These are phyloP conservation scores for Neodiprion fabricii DNA, from an alignment of 1,140 invertebrate species.

Conservation along the genomic window DNA sequence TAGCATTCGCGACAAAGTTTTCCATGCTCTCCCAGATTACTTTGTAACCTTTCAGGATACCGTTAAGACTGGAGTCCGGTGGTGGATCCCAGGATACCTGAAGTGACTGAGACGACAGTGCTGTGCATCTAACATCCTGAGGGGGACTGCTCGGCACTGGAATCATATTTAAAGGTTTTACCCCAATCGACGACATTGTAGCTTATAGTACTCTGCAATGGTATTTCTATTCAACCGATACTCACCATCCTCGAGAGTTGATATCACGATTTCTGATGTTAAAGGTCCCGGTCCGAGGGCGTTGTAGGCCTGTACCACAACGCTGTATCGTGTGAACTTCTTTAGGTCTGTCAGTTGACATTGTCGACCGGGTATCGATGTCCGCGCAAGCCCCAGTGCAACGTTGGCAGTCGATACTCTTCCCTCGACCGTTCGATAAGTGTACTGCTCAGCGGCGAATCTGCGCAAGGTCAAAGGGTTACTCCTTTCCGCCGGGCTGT, in stretches of 20 bases:
- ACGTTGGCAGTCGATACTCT: slow-evolving; percentile 56
- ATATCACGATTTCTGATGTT: slow-evolving; percentile 80
- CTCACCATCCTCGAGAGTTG: slow-evolving; percentile 89
- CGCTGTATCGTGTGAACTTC: slow-evolving; percentile 87
- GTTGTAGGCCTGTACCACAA: slow-evolving; percentile 93
- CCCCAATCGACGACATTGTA: slow-evolving; percentile 3
- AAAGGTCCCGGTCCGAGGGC: slow-evolving; percentile 87
- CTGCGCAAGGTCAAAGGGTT: slow-evolving; percentile 22
- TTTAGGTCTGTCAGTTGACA: slow-evolving; percentile 65
- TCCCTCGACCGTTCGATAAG: slow-evolving; percentile 56
- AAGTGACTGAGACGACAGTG: slow-evolving; percentile 81
- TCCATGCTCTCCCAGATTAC: slow-evolving; percentile 72
- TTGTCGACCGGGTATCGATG: slow-evolving; percentile 55
- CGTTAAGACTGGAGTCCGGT: slow-evolving; percentile 80
- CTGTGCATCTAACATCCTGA: slow-evolving; percentile 78
- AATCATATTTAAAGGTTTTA: slow-evolving; percentile 34
- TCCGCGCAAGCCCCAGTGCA: slow-evolving; percentile 54
- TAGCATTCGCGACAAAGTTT: slow-evolving; percentile 46
- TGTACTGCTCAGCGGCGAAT: slow-evolving; percentile 54
- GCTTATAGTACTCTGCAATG: not conserved
- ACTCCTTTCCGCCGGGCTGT: not conserved
- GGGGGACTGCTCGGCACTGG: slow-evolving; percentile 81
- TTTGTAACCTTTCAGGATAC: slow-evolving; percentile 87
- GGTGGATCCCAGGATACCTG: slow-evolving; percentile 89
- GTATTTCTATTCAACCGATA: slow-evolving; percentile 20